Conservation (phyloP, 2,797 vertebrate species). For the Eremophila alpestris region DNA sequence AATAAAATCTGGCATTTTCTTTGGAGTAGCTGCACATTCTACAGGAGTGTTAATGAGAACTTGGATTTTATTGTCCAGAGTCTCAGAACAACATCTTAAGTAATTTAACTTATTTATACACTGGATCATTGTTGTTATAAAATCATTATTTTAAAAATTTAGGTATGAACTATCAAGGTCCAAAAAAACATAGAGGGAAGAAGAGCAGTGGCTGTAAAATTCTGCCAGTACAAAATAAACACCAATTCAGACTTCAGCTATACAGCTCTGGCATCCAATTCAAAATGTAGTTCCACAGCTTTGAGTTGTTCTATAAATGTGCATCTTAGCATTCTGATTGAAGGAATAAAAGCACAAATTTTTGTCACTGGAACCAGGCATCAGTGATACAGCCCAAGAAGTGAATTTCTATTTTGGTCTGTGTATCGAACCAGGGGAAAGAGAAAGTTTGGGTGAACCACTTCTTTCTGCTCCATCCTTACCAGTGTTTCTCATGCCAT, state of each 20-base stretch:
- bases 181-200: not conserved
- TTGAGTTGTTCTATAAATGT: not conserved
- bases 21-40: not conserved
- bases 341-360: not conserved
- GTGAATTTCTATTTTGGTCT: not conserved
- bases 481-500: not conserved
- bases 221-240: not conserved
- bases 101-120: constrained; percentile 1
- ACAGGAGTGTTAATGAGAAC: not conserved
- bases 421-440: not conserved
- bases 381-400: not conserved
- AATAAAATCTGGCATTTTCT: not conserved
- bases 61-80: not conserved
- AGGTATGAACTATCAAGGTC: not conserved
- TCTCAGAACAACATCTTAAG: not conserved
- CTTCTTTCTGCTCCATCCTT: not conserved
- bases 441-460: not conserved
- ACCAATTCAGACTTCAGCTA: not conserved
- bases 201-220: not conserved
- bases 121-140: not conserved
- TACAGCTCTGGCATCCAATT: not conserved
- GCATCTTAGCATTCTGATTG: not conserved
- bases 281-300: not conserved
- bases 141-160: not conserved
- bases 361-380: not conserved